Evolutionary conservation across 2,113 vertebrate genomes (phyloP), one percentile per base, ranked within the genome.

Genomic region (Aix galericulata): DNA sequence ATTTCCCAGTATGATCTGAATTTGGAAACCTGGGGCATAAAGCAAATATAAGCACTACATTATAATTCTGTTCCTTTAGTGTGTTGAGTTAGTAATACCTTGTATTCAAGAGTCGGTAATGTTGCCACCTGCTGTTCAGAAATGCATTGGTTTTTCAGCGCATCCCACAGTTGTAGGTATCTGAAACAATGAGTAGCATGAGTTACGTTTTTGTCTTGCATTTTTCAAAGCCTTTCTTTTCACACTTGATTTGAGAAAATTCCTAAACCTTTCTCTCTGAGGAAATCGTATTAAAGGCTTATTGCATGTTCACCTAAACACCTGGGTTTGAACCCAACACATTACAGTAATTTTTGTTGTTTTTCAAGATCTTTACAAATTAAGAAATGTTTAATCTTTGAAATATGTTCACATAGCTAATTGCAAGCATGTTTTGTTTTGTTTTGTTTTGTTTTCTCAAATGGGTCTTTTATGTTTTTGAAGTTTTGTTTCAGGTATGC

Each of bases 121-220:
- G 58, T 76, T 94, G 88, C 81, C 95, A 96, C 74, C 91, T 95
- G 7, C 84, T 89, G 94, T 76, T 85, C 75, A 81, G 48, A 81
- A 68, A 34, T 6, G 42, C 22, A 11, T 29, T 71, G n/a, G 9
- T 52, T 84, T 94, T 81, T 40, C 74, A 67, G 56, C 82, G 56
- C 38, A 67, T 75, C 50, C 18, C 38, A 14, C 14, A 42, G 27
- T 6, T 77, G 40, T 32, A 29, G 52, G 17, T 32, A 8, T 42
- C 53, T 15, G 38, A 76, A 83, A 48, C 36, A 38, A 7, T 12
- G 8, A 58, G 17, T 36, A 52, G 48, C 8, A 13, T 58, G 22
- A 58, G 50, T 62, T 69, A 40, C 0, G 1, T 9, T 89, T 83
- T 62, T 44, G 13, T 48, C 21, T 75, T 75, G 31, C 0, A 29